A percentile compares a stretch with the other conserved stretches of the same genome.
phyloP scores from a whole-genome alignment of 2,113 vertebrate species.

The Campylomormyrus tamandua region DNA sequence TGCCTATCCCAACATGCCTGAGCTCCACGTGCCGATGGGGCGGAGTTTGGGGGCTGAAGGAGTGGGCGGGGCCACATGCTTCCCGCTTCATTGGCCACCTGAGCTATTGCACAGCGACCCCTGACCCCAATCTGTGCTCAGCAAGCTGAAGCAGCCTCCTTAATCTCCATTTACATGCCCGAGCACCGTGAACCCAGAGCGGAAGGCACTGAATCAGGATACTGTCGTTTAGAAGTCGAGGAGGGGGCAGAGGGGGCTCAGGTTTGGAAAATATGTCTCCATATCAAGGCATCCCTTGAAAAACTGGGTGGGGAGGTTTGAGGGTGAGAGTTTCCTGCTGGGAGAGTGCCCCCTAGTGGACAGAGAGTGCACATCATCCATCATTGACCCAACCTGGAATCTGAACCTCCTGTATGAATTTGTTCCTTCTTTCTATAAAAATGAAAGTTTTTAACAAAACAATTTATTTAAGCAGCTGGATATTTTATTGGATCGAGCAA shows the following conservation, averaged over 20 bases:
- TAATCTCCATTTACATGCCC: conserved; percentile 45
- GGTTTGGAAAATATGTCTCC: conserved; percentile 8
- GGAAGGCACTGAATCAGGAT: conserved; percentile 38
- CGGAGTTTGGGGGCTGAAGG: conserved; percentile 32
- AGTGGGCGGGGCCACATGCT: conserved; percentile 6
- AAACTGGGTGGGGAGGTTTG: neutral
- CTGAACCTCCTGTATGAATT: neutral
- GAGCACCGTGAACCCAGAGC: conserved; percentile 45
- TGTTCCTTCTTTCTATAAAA: neutral
- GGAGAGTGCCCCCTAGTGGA: neutral
- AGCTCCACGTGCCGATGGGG: conserved; percentile 28
- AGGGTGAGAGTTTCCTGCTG: neutral
- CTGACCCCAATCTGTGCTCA: conserved; percentile 34
- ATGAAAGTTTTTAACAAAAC: neutral
- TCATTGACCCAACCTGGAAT: neutral
- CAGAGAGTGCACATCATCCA: neutral
- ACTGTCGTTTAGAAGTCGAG: conserved; percentile 35
- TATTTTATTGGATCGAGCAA: neutral
- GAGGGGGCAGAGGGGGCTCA: conserved; percentile 3
- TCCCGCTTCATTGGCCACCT: conserved; percentile 28
- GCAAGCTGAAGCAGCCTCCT: conserved; percentile 28
- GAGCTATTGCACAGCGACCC: conserved; percentile 23
- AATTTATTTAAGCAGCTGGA: neutral
- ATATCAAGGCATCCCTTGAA: neutral
- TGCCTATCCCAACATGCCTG: conserved; percentile 22